A percentile compares a stretch with the other conserved stretches of the same genome.
These are phyloP conservation scores for Silurus aristotelis DNA, from an alignment of 2,797 vertebrate species.

Conservation along the genomic window DNA sequence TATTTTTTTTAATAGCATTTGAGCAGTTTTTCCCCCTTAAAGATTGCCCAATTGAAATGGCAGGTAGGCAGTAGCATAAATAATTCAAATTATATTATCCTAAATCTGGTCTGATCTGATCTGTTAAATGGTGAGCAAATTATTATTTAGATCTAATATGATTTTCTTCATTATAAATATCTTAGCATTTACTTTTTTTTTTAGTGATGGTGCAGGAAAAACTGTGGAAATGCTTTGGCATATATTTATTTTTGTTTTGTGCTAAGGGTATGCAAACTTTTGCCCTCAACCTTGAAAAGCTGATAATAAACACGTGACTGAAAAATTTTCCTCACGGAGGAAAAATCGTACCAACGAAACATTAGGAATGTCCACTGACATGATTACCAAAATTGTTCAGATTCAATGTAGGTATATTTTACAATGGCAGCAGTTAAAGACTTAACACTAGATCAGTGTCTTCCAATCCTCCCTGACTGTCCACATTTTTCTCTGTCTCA, in stretches of 20 bases:
- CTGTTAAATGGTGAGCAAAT: not conserved
- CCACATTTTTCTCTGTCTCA: not conserved
- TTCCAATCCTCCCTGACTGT: not conserved
- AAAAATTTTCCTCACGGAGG: slow-evolving; percentile 72
- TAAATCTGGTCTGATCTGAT: not conserved
- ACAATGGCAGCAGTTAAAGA: slow-evolving; percentile 32
- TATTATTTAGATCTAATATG: not conserved
- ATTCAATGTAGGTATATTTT: slow-evolving; percentile 18
- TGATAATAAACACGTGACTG: slow-evolving; percentile 27
- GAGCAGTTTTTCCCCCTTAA: not conserved
- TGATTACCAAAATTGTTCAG: slow-evolving; percentile 34
- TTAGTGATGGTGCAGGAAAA: not conserved
- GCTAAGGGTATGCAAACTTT: not conserved
- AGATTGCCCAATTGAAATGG: no score
- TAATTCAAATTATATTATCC: not conserved
- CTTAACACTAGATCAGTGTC: not conserved
- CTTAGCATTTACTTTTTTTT: not conserved
- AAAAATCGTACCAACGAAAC: slow-evolving; percentile 53
- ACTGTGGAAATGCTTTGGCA: not conserved
- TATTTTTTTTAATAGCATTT: not conserved
- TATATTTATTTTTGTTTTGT: not conserved
- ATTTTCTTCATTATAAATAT: not conserved
- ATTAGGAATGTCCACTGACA: slow-evolving; percentile 28
- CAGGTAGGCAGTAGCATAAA: no score
- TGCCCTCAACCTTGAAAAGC: slow-evolving; percentile 34